Evolutionary conservation across 2,797 vertebrate species (phyloP), one percentile per base, ranked within the genome.

Genomic region (Eupleurogrammus muticus): DNA sequence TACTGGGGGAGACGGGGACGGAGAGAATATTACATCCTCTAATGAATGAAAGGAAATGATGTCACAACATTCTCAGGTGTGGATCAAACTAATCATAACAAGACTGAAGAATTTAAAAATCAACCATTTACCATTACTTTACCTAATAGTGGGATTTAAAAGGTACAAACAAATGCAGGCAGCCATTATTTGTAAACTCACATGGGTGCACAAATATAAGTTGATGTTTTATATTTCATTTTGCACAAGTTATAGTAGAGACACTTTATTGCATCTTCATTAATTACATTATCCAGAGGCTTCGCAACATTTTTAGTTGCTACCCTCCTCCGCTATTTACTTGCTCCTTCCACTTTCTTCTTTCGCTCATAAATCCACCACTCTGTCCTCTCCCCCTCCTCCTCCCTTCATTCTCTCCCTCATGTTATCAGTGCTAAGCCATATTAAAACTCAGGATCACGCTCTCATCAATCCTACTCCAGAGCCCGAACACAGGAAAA

Each of bases 1-100:
- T 79, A 79, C 97, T 99, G 84, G 40, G 14, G 52, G 9, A 56
- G 32, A 49, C 11, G 5, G 3, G 3, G 17, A 66, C 2, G 9
- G 12, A 5, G n/a, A 47, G n/a, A 44, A 5, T 9, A 57, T 34
- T 19, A 16, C 9, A 13, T 40, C 38, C 14, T 16, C 13, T 14
- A 40, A 40, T 40, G 13, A 40, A 40, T 40, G 12, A 40, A 14
- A 40, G 38, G 14, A 40, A 16, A 11, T 38, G 12, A 21, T 1
- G 11, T 42, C 51, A 12, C 12, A 54, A 34, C 9, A 2, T 4
- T n/a, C 8, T 55, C 14, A n/a, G 1, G 35, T 28, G 53, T 1
- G 21, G 23, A 47, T 19, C 8, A 9, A 24, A 50, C 21, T 17
- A 8, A 47, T 19, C 12, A 9, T n/a, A 50, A 23, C 24, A 8